Evolutionary conservation across 2,888 invertebrate species (phyloP).

Genomic region (Synergus laeviventris): DNA sequence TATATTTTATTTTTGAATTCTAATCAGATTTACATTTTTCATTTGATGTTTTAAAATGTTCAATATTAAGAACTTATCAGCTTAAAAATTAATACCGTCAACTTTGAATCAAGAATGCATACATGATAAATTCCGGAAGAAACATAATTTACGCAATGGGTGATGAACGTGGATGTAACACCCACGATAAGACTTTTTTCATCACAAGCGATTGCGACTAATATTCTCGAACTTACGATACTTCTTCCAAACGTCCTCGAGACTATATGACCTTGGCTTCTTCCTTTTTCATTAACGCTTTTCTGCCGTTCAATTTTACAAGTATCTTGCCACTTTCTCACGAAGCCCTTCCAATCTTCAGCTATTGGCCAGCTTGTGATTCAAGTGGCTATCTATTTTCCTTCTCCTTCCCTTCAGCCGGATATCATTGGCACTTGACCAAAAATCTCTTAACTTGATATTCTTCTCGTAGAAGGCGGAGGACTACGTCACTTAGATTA

Average conservation of each 20-base stretch:
- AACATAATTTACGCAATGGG: not conserved
- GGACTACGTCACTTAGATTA: conserved; percentile 47
- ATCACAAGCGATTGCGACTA: not conserved
- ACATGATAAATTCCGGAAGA: not conserved
- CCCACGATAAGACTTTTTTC: not conserved
- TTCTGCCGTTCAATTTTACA: not conserved
- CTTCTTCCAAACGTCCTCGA: not conserved
- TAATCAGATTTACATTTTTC: no score
- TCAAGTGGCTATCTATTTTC: not conserved
- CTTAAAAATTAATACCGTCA: no score
- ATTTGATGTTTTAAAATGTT: no score
- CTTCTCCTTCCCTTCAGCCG: conserved; percentile 3
- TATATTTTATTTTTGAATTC: no score
- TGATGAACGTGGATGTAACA: conserved; percentile 13
- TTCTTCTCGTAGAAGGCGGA: conserved; percentile 36
- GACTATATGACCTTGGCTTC: not conserved
- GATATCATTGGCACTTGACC: conserved; percentile 50
- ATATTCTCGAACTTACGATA: conserved; percentile 20
- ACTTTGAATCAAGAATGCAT: not conserved
- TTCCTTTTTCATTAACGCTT: not conserved
- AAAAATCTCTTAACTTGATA: conserved; percentile 50
- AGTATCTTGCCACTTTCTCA: not conserved
- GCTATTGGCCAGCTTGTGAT: not conserved
- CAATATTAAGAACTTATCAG: no score
- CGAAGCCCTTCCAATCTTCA: not conserved